These are phyloP conservation scores for Calameuta filiformis DNA, from an alignment of 2,888 invertebrate species.

Conservation along the genomic window DNA sequence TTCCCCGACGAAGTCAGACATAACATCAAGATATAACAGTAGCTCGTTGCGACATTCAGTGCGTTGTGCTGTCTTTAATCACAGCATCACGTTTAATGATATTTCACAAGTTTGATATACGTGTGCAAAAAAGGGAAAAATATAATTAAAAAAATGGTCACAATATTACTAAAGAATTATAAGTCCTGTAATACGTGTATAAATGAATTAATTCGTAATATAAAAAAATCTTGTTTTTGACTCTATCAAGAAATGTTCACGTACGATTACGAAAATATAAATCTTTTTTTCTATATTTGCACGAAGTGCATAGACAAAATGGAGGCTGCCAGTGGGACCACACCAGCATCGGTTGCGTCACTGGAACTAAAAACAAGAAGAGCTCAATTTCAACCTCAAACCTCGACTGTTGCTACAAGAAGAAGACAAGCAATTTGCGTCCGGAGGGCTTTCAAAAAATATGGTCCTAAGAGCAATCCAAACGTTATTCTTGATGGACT, in stretches of 20 bases:
- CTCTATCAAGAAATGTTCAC: background rate
- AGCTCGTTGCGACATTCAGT: background rate
- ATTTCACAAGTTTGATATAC: background rate
- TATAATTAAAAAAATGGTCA: constrained; percentile 25
- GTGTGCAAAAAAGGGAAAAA: background rate
- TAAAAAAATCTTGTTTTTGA: no score
- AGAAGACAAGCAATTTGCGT: constrained; percentile 88
- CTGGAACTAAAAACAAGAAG: constrained; percentile 69
- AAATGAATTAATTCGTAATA: background rate
- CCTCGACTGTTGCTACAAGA: constrained; percentile 77
- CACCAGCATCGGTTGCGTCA: constrained; percentile 57
- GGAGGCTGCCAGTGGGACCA: constrained; percentile 41
- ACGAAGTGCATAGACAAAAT: constrained; percentile 26
- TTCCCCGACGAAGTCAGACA: constrained; percentile 19
- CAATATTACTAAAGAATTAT: constrained; percentile 3
- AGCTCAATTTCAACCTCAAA: constrained; percentile 72
- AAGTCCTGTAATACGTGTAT: constrained; percentile 7
- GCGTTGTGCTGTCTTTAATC: background rate
- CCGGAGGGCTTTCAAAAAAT: constrained; percentile 84
- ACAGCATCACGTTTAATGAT: background rate
- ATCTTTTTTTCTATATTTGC: constrained; percentile 5
- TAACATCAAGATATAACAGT: background rate
- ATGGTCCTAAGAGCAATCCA: constrained; percentile 82
- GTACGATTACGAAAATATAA: constrained; percentile 2
- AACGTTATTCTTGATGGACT: constrained; percentile 87